Conservation (phyloP, 1,140 invertebrate species). For the Brachionus paranguensis region DNA sequence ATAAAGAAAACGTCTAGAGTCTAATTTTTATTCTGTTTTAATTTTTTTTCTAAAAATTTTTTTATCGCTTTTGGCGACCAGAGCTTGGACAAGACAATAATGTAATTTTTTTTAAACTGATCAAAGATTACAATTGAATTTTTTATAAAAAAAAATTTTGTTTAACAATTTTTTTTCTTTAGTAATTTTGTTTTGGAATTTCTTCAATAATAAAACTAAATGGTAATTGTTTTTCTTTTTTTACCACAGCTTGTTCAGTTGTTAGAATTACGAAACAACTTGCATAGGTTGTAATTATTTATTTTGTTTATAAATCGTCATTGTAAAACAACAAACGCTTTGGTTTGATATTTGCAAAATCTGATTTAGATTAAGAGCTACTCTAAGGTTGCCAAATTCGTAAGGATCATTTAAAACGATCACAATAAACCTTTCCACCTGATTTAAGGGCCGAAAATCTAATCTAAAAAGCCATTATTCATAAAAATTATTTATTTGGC, state of each 20-base stretch:
- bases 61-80: background rate
- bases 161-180: background rate
- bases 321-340: background rate
- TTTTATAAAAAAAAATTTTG: background rate
- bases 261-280: background rate
- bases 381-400: background rate
- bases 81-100: background rate
- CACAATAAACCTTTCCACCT: background rate
- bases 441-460: background rate
- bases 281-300: background rate
- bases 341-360: background rate
- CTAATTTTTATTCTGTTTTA: background rate
- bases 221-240: background rate
- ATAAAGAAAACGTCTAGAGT: slow-evolving; percentile 34
- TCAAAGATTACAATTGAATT: no score
- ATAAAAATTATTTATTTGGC: background rate
- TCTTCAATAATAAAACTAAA: background rate
- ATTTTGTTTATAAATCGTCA: slow-evolving; percentile 1
- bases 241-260: background rate
- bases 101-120: background rate
- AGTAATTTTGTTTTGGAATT: background rate
- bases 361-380: background rate
- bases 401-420: background rate
- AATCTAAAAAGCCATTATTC: background rate
- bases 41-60: background rate